Percentiles rank a stretch among this genome's conserved stretches.
Evolutionary conservation across 2,113 vertebrate genomes (phyloP).

Genomic region (Albula goreensis): DNA sequence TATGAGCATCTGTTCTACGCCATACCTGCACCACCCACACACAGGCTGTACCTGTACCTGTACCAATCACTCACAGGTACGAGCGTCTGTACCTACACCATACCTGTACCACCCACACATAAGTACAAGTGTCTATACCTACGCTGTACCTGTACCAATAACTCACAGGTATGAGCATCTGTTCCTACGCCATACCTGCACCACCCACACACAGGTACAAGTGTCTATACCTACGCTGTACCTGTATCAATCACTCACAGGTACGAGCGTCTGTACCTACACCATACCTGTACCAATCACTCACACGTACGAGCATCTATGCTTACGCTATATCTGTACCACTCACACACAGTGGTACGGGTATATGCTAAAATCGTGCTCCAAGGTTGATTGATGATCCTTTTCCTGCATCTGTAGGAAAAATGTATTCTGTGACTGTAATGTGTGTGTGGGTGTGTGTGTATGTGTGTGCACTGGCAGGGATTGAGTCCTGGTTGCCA

Average conservation of each 20-base stretch:
- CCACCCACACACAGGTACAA: too few relatives aligned
- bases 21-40: not conserved
- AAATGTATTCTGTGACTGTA: not conserved
- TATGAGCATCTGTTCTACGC: constrained; percentile 1
- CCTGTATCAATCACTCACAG: not conserved
- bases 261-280: not conserved
- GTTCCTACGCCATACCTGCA: not conserved
- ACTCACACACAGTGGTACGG: too few relatives aligned
- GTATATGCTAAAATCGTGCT: too few relatives aligned
- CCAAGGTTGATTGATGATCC: too few relatives aligned
- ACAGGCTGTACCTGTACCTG: not conserved
- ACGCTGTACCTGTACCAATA: not conserved
- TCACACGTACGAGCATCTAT: too few relatives aligned
- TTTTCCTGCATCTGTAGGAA: too few relatives aligned
- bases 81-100: constrained; percentile 76
- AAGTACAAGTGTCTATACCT: constrained; percentile 57
- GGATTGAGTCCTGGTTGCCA: constrained; percentile 81
- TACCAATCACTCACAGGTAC: too few relatives aligned
- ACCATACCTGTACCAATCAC: too few relatives aligned
- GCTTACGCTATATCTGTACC: too few relatives aligned
- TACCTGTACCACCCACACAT: too few relatives aligned
- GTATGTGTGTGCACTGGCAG: constrained; percentile 48
- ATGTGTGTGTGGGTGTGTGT: constrained; percentile 9
- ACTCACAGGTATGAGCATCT: constrained; percentile 13
- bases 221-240: constrained; percentile 68